Evolutionary conservation across 1,140 invertebrate genomes (phyloP).

Genomic region (Eurosta solidaginis): DNA sequence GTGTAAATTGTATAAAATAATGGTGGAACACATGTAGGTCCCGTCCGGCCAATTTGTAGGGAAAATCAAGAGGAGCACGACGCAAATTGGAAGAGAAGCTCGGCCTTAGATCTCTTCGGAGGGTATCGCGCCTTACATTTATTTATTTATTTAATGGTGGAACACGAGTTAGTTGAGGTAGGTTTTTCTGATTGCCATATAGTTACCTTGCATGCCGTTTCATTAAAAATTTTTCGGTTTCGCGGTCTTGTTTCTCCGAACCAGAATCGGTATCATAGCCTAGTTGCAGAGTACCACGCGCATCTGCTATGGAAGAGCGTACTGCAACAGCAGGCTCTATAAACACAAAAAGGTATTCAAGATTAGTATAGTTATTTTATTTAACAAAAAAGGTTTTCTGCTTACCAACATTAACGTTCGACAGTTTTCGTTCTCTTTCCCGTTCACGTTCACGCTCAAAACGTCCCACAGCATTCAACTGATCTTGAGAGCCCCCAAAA

Average conservation of each 20-base stretch:
- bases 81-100: no score
- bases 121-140: no score
- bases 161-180: no score
- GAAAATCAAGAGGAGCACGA: no score
- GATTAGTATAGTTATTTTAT: background rate
- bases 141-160: no score
- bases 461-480: conserved; percentile 69
- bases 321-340: conserved; percentile 66
- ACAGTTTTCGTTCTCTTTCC: conserved; percentile 63
- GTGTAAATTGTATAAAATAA: no score
- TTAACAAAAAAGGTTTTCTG: background rate
- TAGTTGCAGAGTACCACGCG: conserved; percentile 71
- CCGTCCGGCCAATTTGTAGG: no score
- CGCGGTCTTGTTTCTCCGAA: conserved; percentile 63
- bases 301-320: conserved; percentile 75
- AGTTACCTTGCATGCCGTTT: conserved; percentile 61
- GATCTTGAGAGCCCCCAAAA: conserved; percentile 85
- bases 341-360: conserved; percentile 37
- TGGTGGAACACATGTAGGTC: no score
- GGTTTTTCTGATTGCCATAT: background rate
- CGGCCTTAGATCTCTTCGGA: no score
- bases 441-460: conserved; percentile 53
- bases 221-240: conserved; percentile 64
- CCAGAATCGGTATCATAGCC: conserved; percentile 68
- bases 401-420: conserved; percentile 66